A percentile compares a stretch with the other conserved stretches of the same genome.
Evolutionary conservation across 2,113 vertebrate species (phyloP).

Genomic region (Podarcis muralis): DNA sequence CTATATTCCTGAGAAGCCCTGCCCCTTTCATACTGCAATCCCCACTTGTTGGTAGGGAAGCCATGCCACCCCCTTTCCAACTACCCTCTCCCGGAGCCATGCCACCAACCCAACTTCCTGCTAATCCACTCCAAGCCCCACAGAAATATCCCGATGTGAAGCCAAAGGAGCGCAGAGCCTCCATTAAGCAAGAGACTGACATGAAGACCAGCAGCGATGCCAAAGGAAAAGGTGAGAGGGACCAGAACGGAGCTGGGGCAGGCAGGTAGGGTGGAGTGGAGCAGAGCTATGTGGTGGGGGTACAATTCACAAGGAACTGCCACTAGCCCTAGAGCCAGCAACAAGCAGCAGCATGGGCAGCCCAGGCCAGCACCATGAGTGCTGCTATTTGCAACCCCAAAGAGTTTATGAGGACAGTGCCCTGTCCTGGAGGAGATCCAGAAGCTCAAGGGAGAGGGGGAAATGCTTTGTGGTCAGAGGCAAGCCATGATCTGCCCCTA

Average conservation of each 20-base stretch:
- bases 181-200: not conserved
- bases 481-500: not conserved
- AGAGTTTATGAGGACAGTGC: too few species aligned
- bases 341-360: not conserved
- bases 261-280: too few species aligned
- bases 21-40: not conserved
- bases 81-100: not conserved
- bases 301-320: too few species aligned
- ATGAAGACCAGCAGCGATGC: not conserved
- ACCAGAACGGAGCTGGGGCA: accelerated
- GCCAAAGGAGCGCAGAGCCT: not conserved
- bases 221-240: not conserved
- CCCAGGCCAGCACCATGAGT: not conserved
- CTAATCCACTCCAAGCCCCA: not conserved
- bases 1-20: not conserved
- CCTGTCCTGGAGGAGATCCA: not conserved
- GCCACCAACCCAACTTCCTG: not conserved
- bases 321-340: not conserved
- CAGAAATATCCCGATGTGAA: not conserved
- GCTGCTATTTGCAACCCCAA: too few species aligned
- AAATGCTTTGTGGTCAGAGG: too few species aligned
- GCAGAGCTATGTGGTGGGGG: accelerated
- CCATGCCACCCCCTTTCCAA: not conserved
- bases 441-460: not conserved
- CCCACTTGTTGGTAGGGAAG: not conserved